Base-by-base conservation (phyloP, 2,113 vertebrate species). In the Phyllostomus discolor region DNA sequence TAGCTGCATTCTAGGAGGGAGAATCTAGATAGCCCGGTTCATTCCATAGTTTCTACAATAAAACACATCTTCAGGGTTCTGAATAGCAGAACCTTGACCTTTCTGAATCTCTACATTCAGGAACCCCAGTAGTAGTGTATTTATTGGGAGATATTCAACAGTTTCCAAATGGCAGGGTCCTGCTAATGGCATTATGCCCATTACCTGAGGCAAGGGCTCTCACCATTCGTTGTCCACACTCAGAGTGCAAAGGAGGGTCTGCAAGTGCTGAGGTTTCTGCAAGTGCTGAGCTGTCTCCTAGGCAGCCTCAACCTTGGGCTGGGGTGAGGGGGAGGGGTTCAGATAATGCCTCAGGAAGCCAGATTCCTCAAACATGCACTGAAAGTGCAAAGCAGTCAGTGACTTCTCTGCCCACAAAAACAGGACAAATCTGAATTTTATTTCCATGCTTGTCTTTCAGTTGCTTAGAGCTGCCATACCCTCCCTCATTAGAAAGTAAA, bases 401-500 rank as follows among this genome's bases (percentile, higher is more conserved):
- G 62, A 72, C 48, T 43, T 24, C 69, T 78, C 6, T 52, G 38
- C 59, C 84, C 54, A 69, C 24, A 69, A 72, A 41, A 84, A 66
- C 38, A 76, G 79, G 62, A 41, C 95, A 76, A 88, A 86, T 79
- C 0, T 38, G 46, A 83, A n/a, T 83, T 80, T 43, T 14, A 31
- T 70, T 11, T 93, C 10, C 84, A 1, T 97, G 0, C 88, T 98
- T 97, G 95, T 66, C 43, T 95, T 97, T 93, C 96, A 99, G 99
- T 98, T 99, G 99, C 54, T 98, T 99, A 98, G 99, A 99, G 97
- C 98, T 99, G 72, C 98, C 99, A 0, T 99, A 99, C 94, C 98
- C 99, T 67, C 98, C 99, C 8, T 98, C 99, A 0, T 95, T 99
- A 98, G 99, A 99, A 98, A 99, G 98, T 97, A 99, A 99, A 96